A percentile compares a stretch with the other conserved stretches of the same genome.
phyloP scores from a whole-genome alignment of 2,888 invertebrate genomes.

The Lasioglossum lativentre region DNA sequence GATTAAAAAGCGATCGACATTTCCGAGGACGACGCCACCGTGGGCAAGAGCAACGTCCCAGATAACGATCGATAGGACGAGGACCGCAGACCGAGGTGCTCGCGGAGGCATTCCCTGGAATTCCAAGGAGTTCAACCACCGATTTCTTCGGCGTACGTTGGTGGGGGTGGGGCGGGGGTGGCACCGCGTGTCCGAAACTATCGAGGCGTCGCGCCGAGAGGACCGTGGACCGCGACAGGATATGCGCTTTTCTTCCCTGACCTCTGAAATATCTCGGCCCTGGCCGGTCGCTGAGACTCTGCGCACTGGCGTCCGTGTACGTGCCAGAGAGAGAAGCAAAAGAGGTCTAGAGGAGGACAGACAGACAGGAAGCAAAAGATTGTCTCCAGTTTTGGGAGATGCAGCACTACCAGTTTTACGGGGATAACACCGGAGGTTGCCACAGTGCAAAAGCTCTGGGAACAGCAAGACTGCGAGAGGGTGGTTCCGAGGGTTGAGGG shows the following conservation, averaged over 20 bases:
- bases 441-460: conserved; percentile 26
- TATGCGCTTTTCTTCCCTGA: conserved; percentile 18
- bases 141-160: conserved; percentile 12
- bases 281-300: neutral
- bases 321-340: neutral
- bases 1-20: conserved; percentile 2
- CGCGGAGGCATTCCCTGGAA: neutral
- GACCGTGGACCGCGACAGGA: conserved; percentile 22
- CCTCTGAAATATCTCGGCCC: conserved; percentile 27
- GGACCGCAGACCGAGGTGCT: neutral
- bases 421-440: neutral
- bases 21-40: neutral
- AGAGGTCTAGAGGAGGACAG: neutral
- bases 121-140: neutral
- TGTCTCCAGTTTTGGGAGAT: too few species aligned
- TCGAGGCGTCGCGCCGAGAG: neutral
- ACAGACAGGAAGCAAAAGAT: neutral
- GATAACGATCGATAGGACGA: neutral
- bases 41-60: neutral
- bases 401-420: too few species aligned
- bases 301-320: neutral
- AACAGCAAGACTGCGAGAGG: neutral
- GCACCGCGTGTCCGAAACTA: conserved; percentile 45
- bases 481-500: neutral
- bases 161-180: neutral